Evolutionary conservation across 2,888 invertebrate species (phyloP).

Genomic region (Sarcophaga subvicina): DNA sequence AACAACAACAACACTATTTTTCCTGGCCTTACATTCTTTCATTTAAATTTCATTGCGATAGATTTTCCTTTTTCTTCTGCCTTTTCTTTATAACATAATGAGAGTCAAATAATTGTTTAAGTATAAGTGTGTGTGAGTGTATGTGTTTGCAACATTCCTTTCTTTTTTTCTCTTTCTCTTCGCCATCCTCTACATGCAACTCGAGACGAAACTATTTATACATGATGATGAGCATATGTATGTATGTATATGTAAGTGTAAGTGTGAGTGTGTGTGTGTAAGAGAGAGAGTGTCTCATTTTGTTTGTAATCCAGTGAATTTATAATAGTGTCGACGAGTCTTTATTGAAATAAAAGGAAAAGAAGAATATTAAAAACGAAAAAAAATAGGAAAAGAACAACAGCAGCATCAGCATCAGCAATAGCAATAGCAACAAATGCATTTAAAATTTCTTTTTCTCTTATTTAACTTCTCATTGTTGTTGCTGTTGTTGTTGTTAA

Average conservation of each 20-base stretch:
- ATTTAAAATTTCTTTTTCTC: conserved; percentile 5
- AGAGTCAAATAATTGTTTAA: conserved; percentile 17
- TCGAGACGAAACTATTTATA: conserved; percentile 3
- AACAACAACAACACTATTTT: no score
- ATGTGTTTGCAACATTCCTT: background rate
- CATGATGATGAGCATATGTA: background rate
- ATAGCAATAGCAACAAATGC: background rate
- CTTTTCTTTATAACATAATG: no score
- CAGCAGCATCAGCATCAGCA: no score
- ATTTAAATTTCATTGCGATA: no score
- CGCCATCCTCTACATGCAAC: background rate
- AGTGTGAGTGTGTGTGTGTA: background rate
- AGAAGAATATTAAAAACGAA: no score
- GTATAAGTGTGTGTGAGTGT: conserved; percentile 35
- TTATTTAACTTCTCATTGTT: background rate
- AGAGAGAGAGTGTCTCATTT: conserved; percentile 8
- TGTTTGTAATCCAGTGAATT: conserved; percentile 48
- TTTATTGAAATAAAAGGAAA: conserved; percentile 50
- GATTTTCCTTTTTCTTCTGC: no score
- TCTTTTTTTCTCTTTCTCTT: background rate
- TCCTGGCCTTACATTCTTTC: no score
- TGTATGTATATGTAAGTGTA: conserved; percentile 29
- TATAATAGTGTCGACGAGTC: conserved; percentile 43
- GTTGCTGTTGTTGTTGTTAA: conserved; percentile 10
- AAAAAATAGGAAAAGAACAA: no score